A percentile compares a stretch with the other conserved stretches of the same genome.
Evolutionary conservation across 2,888 invertebrate genomes (phyloP).

Genomic region (Fragum whitleyi): DNA sequence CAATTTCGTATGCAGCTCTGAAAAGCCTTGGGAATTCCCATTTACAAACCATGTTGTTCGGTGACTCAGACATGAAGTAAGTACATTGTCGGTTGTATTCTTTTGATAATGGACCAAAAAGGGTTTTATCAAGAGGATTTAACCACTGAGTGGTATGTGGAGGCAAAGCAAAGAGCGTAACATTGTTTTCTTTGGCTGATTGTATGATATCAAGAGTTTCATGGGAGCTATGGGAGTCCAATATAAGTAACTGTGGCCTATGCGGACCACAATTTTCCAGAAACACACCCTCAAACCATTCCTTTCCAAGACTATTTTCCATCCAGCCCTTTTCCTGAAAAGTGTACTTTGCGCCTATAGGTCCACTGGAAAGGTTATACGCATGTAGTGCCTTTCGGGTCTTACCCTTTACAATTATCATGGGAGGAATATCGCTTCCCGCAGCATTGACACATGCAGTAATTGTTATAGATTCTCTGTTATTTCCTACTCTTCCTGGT

Average conservation of each 20-base stretch:
- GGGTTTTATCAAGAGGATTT: slow-evolving; percentile 6
- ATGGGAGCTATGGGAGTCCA: too few species aligned
- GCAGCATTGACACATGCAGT: slow-evolving; percentile 51
- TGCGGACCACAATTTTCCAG: slow-evolving; percentile 5
- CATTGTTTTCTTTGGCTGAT: slow-evolving; percentile 8
- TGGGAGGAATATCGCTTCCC: too few species aligned
- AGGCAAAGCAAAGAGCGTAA: slow-evolving; percentile 10
- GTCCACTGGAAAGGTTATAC: slow-evolving; percentile 23
- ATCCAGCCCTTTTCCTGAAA: slow-evolving; percentile 37
- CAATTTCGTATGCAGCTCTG: slow-evolving; percentile 22
- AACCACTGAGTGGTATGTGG: slow-evolving; percentile 1
- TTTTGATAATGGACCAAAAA: too few species aligned
- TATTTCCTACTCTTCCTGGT: too few species aligned
- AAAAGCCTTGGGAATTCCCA: slow-evolving; percentile 35
- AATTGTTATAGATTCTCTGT: slow-evolving; percentile 41
- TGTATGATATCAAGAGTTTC: slow-evolving; percentile 17
- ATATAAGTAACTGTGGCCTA: slow-evolving; percentile 19
- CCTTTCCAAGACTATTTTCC: slow-evolving; percentile 22
- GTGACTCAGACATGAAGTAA: slow-evolving; percentile 22
- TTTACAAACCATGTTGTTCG: slow-evolving; percentile 27
- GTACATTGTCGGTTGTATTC: slow-evolving; percentile 34
- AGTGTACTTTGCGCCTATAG: not conserved
- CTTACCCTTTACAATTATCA: slow-evolving; percentile 43
- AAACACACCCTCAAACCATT: slow-evolving; percentile 35
- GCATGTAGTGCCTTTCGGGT: slow-evolving; percentile 21